Base-by-base conservation (phyloP, 2,888 invertebrate species). In the Papilio demoleus region DNA sequence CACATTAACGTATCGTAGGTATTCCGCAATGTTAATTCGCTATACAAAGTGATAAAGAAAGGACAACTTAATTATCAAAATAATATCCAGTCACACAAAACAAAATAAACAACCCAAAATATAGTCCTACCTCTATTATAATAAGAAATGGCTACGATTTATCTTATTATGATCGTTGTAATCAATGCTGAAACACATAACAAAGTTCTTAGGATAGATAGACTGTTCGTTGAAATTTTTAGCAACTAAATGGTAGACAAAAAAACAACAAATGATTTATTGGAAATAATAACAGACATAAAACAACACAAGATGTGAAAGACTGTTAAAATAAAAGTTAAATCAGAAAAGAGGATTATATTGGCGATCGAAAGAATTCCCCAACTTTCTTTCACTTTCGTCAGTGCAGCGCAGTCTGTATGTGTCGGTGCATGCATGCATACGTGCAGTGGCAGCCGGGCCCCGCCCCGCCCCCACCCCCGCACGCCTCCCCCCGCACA, bases 361-460 rank as follows among this genome's bases (percentile, higher is more conserved):
- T 12, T 14, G 42, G 38, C 60, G 38, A 34, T 14, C 19, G 6
- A 47, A 84, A 81, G 88, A 90, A 91, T 90, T 83, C 85, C 80
- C 81, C 83, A 82, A 88, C 91, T 91, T 91, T 91, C 89, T 74
- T 88, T 82, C 81, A 88, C 90, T 91, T 91, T 91, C 88, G 81
- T 88, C 80, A 75, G 76, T 78, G 72, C 78, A 76, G 78, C 83
- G 77, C 62, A 62, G 68, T 67, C 67, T 68, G 72, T 47, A 22
- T 22, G 50, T 50, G 50, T 27, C 83, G 79, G 79, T 83, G 83
- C 83, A 84, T 81, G 79, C 79, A 78, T 86, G 87, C 84, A 86
- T 81, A 82, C 77, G 75, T 77, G 73, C 77, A 73, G 68, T 77
- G 73, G 74, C 77, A 71, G 71, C 78, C 74, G 73, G 79, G 76